phyloP scores from a whole-genome alignment of 1,140 invertebrate species.

The Drosophila neocordata region DNA sequence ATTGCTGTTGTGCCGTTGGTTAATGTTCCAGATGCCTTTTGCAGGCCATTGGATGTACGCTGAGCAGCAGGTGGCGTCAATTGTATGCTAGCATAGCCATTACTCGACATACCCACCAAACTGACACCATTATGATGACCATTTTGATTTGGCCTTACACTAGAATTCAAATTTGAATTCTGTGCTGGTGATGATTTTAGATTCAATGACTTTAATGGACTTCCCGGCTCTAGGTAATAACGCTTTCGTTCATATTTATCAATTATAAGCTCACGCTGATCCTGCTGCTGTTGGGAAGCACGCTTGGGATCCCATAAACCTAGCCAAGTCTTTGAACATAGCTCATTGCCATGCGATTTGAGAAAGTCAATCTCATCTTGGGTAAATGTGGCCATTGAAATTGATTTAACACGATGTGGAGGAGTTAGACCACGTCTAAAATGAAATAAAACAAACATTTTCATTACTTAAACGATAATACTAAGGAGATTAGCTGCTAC shows the following conservation, averaged over 20 bases:
- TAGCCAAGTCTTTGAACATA: constrained; percentile 95
- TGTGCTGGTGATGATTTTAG: constrained; percentile 58
- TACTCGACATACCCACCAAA: constrained; percentile 34
- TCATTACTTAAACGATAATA: no score
- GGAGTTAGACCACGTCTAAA: constrained; percentile 97
- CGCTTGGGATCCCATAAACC: constrained; percentile 92
- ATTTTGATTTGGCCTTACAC: constrained; percentile 25
- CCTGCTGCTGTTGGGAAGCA: constrained; percentile 83
- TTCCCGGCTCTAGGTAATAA: constrained; percentile 88
- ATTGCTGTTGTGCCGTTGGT: constrained; percentile 52
- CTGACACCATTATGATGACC: constrained; percentile 35
- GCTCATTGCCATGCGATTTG: constrained; percentile 95
- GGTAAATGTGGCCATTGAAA: constrained; percentile 99
- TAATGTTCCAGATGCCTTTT: constrained; percentile 37
- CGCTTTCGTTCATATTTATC: constrained; percentile 97
- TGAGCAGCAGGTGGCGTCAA: constrained; percentile 78
- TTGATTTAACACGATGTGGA: constrained; percentile 98
- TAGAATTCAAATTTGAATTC: constrained; percentile 24
- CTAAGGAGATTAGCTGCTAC: no score
- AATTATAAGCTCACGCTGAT: constrained; percentile 95
- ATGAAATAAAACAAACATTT: constrained; percentile 32
- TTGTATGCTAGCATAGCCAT: constrained; percentile 72
- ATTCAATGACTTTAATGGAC: constrained; percentile 83
- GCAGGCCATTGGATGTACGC: constrained; percentile 70
- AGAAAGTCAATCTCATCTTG: constrained; percentile 97